Evolutionary conservation across 2,113 vertebrate genomes (phyloP), one percentile per base, ranked within the genome.

Genomic region (Burhinus oedicnemus): DNA sequence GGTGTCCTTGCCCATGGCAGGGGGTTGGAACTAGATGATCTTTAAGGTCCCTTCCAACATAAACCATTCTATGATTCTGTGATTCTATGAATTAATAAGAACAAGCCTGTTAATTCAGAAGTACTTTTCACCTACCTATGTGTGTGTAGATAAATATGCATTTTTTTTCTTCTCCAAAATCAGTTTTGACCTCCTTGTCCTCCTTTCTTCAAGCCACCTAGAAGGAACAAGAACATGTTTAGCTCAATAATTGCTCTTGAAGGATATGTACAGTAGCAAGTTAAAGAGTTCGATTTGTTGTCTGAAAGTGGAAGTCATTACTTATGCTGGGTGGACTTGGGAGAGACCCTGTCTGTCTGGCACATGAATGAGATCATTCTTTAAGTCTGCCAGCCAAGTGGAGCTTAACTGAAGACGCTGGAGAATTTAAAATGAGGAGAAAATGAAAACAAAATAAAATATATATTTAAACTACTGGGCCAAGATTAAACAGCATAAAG

Each of bases 401-500:
- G 34, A 84, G 47, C 34, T 91, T 89, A 83, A 92, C 10, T 69
- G 47, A 89, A 92, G 45, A 79, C 0, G 0, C 27, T 45, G 45
- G 40, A 93, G 85, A 94, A 69, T 79, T 91, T 89, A 75, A 95
- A 85, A 89, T 87, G 1, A 92, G 36, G 51, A 79, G 34, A 82
- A 89, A 91, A 91, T 36, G 5, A 89, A 89, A 94, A 92, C 83
- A 94, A 94, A 87, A 89, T 95, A 72, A 96, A 90, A 93, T 61
- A 84, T 65, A 82, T 82, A 89, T 80, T 79, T 60, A 71, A 96
- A 79, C 9, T 89, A 45, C 57, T 38, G 70, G 47, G 25, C 54
- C 77, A 84, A 87, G 72, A 82, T 82, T 82, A 95, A 92, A 61
- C 11, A 80, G 15, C 9, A 7, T 52, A 51, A 27, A 68, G 12